These are phyloP conservation scores for Chrysemys picta DNA, from an alignment of 2,113 vertebrate genomes.

Conservation along the genomic window DNA sequence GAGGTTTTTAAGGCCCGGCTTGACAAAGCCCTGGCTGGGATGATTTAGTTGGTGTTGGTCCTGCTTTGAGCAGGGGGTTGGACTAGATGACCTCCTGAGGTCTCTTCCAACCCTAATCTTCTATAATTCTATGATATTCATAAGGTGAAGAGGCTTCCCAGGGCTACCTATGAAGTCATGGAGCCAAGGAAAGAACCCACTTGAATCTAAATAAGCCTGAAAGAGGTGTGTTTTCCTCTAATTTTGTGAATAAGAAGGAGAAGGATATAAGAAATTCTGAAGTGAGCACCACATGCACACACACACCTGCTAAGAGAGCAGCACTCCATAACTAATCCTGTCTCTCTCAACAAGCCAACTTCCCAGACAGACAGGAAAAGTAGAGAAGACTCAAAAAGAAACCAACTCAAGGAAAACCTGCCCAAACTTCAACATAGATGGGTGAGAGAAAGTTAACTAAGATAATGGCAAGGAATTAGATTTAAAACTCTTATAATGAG, in stretches of 20 bases:
- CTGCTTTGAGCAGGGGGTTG: too few relatives aligned
- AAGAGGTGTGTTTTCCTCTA: background rate
- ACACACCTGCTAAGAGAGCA: background rate
- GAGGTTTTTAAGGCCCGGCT: too few relatives aligned
- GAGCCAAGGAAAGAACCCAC: background rate
- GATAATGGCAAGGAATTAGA: too few relatives aligned
- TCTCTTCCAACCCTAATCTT: too few relatives aligned
- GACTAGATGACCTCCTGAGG: too few relatives aligned
- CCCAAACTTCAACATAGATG: background rate
- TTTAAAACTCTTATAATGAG: background rate
- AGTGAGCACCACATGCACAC: background rate
- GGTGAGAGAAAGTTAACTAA: background rate
- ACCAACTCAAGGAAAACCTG: background rate
- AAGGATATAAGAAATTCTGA: background rate
- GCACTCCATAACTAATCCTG: background rate
- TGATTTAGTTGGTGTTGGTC: too few relatives aligned
- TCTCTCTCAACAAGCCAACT: background rate
- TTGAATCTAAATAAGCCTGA: background rate
- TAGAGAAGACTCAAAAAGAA: background rate
- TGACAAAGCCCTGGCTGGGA: too few relatives aligned
- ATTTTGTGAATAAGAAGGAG: background rate
- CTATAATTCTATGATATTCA: background rate
- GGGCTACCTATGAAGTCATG: background rate
- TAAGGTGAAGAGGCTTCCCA: background rate
- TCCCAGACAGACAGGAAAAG: background rate